Percentiles rank a stretch among this genome's conserved stretches.
These are phyloP conservation scores for Phymastichus coffea DNA, from an alignment of 1,140 invertebrate species.

Conservation along the genomic window DNA sequence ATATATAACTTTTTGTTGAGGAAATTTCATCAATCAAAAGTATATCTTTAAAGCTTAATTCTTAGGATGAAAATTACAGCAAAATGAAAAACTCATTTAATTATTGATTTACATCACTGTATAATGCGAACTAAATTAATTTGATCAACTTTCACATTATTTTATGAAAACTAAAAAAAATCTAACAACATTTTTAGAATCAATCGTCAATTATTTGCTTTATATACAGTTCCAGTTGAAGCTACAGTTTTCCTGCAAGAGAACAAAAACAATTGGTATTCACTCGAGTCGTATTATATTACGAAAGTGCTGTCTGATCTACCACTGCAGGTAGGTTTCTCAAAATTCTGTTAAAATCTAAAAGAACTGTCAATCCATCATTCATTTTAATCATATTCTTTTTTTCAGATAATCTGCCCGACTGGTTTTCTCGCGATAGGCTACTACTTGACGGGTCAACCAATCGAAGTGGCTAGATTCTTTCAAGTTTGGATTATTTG, in stretches of 20 bases:
- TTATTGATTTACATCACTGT: too few species aligned
- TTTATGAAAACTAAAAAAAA: background rate
- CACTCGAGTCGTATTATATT: constrained; percentile 76
- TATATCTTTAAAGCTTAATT: too few species aligned
- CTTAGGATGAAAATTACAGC: too few species aligned
- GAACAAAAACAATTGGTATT: constrained; percentile 90
- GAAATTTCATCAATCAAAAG: too few species aligned
- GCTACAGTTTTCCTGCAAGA: constrained; percentile 83
- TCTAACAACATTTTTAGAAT: constrained; percentile 20
- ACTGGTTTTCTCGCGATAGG: constrained; percentile 73
- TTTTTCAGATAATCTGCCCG: constrained; percentile 71
- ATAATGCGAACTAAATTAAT: background rate
- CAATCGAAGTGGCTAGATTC: constrained; percentile 66
- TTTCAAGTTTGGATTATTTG: constrained; percentile 70
- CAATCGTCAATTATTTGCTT: constrained; percentile 3
- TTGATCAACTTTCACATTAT: constrained; percentile 3
- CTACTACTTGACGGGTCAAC: constrained; percentile 82
- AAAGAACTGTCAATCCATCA: background rate
- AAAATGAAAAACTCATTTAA: too few species aligned
- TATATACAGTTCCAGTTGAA: constrained; percentile 74
- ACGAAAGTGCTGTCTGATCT: constrained; percentile 85
- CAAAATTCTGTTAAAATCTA: background rate
- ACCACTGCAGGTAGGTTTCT: constrained; percentile 73
- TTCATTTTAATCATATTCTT: too few species aligned
- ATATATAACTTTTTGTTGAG: too few species aligned